A percentile compares a stretch with the other conserved stretches of the same genome.
Evolutionary conservation across 2,797 vertebrate species (phyloP).

Genomic region (Epinephelus malabaricus): DNA sequence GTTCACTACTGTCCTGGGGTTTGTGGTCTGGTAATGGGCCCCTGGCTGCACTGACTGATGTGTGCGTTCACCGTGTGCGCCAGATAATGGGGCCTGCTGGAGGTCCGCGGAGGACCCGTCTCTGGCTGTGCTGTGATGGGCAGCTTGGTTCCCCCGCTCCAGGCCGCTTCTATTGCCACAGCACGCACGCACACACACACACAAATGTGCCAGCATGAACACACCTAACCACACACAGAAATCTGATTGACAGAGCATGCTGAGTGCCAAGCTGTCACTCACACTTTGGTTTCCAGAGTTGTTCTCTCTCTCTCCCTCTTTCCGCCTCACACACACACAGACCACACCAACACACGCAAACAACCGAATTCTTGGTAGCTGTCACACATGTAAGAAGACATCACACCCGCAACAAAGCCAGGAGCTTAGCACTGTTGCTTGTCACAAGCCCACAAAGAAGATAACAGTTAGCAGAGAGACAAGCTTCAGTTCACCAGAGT

Average conservation of each 20-base stretch:
- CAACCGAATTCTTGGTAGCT: conserved; percentile 22
- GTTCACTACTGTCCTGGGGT: conserved; percentile 59
- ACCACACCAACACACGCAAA: conserved; percentile 35
- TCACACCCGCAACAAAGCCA: conserved; percentile 40
- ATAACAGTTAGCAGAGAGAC: conserved; percentile 26
- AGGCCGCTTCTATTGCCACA: conserved; percentile 48
- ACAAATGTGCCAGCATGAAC: conserved; percentile 18
- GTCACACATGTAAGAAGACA: conserved; percentile 61
- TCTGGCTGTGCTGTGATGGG: conserved; percentile 72
- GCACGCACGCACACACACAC: conserved; percentile 20
- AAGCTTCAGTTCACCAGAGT: conserved; percentile 13
- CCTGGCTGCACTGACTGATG: conserved; percentile 58
- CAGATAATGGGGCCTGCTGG: conserved; percentile 69
- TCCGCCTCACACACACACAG: conserved; percentile 6
- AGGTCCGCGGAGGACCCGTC: conserved; percentile 52
- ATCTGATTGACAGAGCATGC: conserved; percentile 72
- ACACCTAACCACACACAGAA: conserved; percentile 29
- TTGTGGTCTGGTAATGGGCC: conserved; percentile 68
- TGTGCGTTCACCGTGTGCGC: conserved; percentile 48
- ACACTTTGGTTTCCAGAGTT: conserved; percentile 53
- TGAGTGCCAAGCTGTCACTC: conserved; percentile 74
- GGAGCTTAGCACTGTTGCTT: conserved; percentile 43
- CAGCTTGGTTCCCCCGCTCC: conserved; percentile 53
- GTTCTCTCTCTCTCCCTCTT: conserved; percentile 12
- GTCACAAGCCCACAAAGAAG: conserved; percentile 44